These are phyloP conservation scores for Fregetta grallaria DNA, from an alignment of 2,113 vertebrate species.

Conservation along the genomic window DNA sequence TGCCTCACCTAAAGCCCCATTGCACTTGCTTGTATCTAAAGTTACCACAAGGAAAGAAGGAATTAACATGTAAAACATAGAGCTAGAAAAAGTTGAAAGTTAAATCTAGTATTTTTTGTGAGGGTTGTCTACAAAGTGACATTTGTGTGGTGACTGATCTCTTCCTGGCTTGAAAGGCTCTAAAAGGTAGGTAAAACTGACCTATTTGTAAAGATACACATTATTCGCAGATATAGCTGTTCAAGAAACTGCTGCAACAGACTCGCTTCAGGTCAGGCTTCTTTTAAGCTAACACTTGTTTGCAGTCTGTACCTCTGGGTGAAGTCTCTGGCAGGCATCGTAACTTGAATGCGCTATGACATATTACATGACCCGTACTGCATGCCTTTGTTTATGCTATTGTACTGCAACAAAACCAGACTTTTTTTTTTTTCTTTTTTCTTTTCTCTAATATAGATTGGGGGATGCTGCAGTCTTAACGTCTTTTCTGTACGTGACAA, in stretches of 20 bases:
- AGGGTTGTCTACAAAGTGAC: not conserved
- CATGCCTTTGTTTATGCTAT: not conserved
- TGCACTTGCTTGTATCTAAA: not conserved
- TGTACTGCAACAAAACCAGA: not conserved
- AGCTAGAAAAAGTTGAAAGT: not conserved
- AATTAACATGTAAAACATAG: not conserved
- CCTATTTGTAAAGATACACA: not conserved
- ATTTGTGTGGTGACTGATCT: not conserved
- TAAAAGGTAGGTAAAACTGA: not conserved
- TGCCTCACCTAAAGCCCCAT: not conserved
- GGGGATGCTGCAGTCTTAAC: constrained; percentile 91
- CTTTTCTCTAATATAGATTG: constrained; percentile 78
- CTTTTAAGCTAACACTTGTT: not conserved
- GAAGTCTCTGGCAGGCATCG: not conserved
- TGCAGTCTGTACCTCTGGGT: not conserved
- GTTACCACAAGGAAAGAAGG: not conserved
- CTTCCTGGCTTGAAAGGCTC: not conserved
- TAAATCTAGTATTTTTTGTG: not conserved
- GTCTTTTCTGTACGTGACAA: constrained; percentile 96
- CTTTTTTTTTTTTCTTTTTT: not conserved
- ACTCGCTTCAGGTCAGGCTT: not conserved
- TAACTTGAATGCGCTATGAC: not conserved
- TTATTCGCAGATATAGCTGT: not conserved
- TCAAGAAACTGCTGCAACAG: not conserved
- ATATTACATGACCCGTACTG: not conserved